Evolutionary conservation across 2,113 vertebrate species (phyloP).

Genomic region (Paracanthobrama guichenoti): DNA sequence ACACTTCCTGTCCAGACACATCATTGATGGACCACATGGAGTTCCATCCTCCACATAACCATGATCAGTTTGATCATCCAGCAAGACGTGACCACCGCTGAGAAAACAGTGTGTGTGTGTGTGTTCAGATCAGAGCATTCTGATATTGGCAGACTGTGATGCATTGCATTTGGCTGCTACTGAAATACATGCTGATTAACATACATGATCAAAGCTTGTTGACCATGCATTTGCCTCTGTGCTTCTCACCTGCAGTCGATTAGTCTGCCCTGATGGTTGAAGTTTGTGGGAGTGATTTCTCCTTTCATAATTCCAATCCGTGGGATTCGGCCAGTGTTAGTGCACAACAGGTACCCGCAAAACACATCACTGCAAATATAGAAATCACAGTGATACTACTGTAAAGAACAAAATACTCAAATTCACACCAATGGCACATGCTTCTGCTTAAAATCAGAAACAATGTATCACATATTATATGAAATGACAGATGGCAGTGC

Average conservation of each 20-base stretch:
- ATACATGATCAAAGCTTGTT: not conserved
- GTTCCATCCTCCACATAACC: constrained; percentile 98
- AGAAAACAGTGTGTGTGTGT: not conserved
- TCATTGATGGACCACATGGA: constrained; percentile 97
- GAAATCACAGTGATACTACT: constrained; percentile 2
- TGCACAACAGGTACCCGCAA: constrained; percentile 94
- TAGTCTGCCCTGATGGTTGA: constrained; percentile 92
- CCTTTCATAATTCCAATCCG: constrained; percentile 92
- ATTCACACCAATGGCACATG: too few species aligned
- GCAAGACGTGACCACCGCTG: constrained; percentile 92
- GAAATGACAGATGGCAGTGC: too few species aligned
- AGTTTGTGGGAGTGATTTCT: constrained; percentile 89
- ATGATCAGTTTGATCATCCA: constrained; percentile 96
- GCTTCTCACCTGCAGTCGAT: constrained; percentile 91
- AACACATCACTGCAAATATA: constrained; percentile 87
- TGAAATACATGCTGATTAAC: too few species aligned
- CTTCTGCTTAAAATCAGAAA: too few species aligned
- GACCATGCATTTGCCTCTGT: not conserved
- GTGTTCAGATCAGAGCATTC: not conserved
- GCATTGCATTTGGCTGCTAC: too few species aligned
- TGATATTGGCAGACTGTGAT: not conserved
- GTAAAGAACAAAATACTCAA: not conserved
- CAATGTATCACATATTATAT: too few species aligned
- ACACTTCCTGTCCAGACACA: constrained; percentile 98
- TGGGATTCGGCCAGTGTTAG: constrained; percentile 87